Conservation (phyloP, 2,113 vertebrate genomes). For the Brachyistius frenatus region DNA sequence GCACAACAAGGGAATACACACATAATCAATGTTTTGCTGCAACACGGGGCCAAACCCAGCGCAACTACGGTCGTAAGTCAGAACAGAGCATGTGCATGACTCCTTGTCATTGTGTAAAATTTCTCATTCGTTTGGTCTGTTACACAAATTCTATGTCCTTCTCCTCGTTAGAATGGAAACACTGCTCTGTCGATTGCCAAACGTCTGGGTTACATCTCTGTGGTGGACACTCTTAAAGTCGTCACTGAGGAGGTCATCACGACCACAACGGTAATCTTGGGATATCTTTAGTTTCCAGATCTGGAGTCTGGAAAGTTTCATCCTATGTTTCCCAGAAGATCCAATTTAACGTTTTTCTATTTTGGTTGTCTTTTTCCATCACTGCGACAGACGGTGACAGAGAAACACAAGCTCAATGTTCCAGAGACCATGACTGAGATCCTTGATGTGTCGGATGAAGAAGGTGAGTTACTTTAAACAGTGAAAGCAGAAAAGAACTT, state of each 20-base stretch:
- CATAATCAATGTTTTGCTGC: slow-evolving; percentile 94
- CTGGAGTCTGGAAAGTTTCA: not conserved
- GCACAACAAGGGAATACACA: slow-evolving; percentile 98
- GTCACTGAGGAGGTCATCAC: slow-evolving; percentile 96
- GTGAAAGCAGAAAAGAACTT: not conserved
- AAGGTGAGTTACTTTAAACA: slow-evolving; percentile 87
- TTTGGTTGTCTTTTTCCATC: slow-evolving; percentile 7
- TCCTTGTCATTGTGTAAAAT: not conserved
- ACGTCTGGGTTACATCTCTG: slow-evolving; percentile 98
- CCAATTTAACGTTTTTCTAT: not conserved
- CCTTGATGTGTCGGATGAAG: slow-evolving; percentile 98
- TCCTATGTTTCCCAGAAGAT: not conserved
- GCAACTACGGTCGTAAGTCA: slow-evolving; percentile 90
- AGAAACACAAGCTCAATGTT: slow-evolving; percentile 99
- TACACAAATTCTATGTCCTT: not conserved
- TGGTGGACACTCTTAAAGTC: slow-evolving; percentile 98
- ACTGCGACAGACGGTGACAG: slow-evolving; percentile 91
- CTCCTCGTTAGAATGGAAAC: slow-evolving; percentile 92
- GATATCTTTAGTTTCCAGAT: not conserved
- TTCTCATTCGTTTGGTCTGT: not conserved
- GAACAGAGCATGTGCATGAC: not conserved
- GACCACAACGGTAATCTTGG: slow-evolving; percentile 91
- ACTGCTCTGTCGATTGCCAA: slow-evolving; percentile 96
- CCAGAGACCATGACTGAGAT: slow-evolving; percentile 99
- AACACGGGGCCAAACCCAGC: slow-evolving; percentile 94